These are phyloP conservation scores for Saccostrea cuccullata DNA, from an alignment of 1,140 invertebrate species.

Conservation along the genomic window DNA sequence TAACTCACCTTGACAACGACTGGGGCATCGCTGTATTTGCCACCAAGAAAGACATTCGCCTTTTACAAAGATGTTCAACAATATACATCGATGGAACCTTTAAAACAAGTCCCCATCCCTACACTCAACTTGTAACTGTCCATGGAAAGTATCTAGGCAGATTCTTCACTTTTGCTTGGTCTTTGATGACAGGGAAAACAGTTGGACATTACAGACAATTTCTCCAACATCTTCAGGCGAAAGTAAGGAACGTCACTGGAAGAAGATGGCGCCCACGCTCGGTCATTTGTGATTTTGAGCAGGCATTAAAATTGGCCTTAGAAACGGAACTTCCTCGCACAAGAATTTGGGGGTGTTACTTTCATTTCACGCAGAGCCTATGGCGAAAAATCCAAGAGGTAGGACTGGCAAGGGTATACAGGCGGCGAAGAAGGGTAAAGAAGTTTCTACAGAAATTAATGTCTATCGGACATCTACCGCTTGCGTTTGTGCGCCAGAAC, in stretches of 20 bases:
- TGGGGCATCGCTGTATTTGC: constrained; percentile 43
- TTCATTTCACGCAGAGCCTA: constrained; percentile 56
- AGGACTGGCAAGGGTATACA: constrained; percentile 34
- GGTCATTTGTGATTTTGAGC: constrained; percentile 52
- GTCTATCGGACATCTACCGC: constrained; percentile 46
- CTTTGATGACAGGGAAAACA: constrained; percentile 14
- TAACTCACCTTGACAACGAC: constrained; percentile 37
- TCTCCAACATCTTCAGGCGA: constrained; percentile 39
- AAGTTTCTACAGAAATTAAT: constrained; percentile 42
- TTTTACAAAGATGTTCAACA: constrained; percentile 23
- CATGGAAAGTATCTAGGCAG: constrained; percentile 28
- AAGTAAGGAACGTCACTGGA: constrained; percentile 6
- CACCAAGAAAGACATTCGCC: neutral
- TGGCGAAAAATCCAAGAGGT: constrained; percentile 55
- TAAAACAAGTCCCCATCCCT: constrained; percentile 40
- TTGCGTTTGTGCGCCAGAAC: constrained; percentile 40
- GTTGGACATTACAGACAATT: constrained; percentile 53
- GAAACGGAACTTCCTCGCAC: constrained; percentile 47
- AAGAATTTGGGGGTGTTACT: constrained; percentile 46
- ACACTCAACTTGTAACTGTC: constrained; percentile 41
- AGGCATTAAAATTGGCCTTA: constrained; percentile 44
- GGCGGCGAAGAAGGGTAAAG: neutral
- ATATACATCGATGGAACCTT: constrained; percentile 51
- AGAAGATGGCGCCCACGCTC: constrained; percentile 36
- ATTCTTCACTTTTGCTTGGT: constrained; percentile 35